Evolutionary conservation across 2,888 invertebrate species (phyloP), one percentile per base, ranked within the genome.

Genomic region (Phoenoteleia sp.): DNA sequence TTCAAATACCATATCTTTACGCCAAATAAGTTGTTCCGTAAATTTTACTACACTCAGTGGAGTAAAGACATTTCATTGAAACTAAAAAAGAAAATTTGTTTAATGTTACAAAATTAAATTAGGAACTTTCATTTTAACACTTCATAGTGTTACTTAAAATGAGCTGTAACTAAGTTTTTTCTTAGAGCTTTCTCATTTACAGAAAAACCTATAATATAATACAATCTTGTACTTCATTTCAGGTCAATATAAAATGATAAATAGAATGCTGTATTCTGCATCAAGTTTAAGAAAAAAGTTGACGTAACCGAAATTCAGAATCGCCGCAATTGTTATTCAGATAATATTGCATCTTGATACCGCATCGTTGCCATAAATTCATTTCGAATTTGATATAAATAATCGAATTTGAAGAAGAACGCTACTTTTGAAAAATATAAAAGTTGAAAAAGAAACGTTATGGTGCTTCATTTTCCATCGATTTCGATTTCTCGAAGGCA

Each of bases 401-500:
- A 82, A 76, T 82, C 71, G 64, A 76, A 82, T 71, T 69, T 64
- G 33, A 49, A 45, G 42, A 75, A 17, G 58, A 49, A 21, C 42
- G 58, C 21, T 52, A 23, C 56, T 77, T 45, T 25, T n/a, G 52
- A 49, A 71, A 79, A 47, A 47, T 27, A 75, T 66, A 76, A 80
- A 76, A 80, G 74, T 67, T 69, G 74, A 75, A 83, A 62, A 79
- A 79, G 83, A 60, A 84, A 36, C 62, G 67, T 60, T 47, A 36
- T 21, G 62, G 66, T 23, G 75, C 36, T 79, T 67, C 79, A 66
- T 84, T 86, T 87, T 88, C 79, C 85, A 84, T 82, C 81, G 81
- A 79, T 84, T 81, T 87, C 84, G 84, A 86, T 87, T 84, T 74
- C 76, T 76, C 77, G 60, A 87, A 87, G 80, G 86, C 87, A 87